Conservation (phyloP, 2,888 invertebrate genomes). For the Oeneis ivallda region DNA sequence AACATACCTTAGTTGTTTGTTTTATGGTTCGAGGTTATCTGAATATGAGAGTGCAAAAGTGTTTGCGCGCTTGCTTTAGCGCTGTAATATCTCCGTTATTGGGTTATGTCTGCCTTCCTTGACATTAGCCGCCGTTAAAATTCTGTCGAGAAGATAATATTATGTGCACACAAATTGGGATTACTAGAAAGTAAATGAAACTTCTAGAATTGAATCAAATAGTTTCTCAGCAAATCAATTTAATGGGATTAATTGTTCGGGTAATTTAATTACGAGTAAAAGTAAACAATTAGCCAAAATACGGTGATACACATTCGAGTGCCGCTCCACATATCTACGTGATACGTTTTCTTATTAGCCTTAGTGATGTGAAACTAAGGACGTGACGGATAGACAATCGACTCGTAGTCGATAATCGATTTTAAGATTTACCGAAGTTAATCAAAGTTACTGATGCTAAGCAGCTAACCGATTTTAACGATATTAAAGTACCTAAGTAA, state of each 20-base stretch:
- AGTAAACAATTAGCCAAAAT: conserved; percentile 64
- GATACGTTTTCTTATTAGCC: conserved; percentile 48
- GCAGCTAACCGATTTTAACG: too few relatives aligned
- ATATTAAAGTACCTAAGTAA: too few relatives aligned
- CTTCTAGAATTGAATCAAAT: conserved; percentile 25
- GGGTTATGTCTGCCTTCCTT: too few relatives aligned
- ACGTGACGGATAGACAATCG: conserved; percentile 49
- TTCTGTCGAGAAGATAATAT: too few relatives aligned
- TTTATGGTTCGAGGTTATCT: too few relatives aligned
- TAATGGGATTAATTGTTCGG: conserved; percentile 44
- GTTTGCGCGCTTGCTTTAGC: too few relatives aligned
- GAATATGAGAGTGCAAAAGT: too few relatives aligned
- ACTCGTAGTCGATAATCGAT: conserved; percentile 28
- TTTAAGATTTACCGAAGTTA: conserved; percentile 2
- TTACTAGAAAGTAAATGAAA: conserved; percentile 5
- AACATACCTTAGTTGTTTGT: too few relatives aligned
- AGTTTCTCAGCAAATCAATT: conserved; percentile 32
- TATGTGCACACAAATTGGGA: not conserved
- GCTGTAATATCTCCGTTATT: too few relatives aligned
- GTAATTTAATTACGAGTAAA: conserved; percentile 58
- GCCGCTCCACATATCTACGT: conserved; percentile 66
- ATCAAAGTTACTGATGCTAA: conserved; percentile 29
- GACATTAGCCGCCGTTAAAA: too few relatives aligned
- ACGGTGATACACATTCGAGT: conserved; percentile 55
- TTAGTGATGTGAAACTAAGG: conserved; percentile 50